Evolutionary conservation across 53 echinoderm and acorn worm species (phyloP).

Genomic region (Holothuria leucospilota): DNA sequence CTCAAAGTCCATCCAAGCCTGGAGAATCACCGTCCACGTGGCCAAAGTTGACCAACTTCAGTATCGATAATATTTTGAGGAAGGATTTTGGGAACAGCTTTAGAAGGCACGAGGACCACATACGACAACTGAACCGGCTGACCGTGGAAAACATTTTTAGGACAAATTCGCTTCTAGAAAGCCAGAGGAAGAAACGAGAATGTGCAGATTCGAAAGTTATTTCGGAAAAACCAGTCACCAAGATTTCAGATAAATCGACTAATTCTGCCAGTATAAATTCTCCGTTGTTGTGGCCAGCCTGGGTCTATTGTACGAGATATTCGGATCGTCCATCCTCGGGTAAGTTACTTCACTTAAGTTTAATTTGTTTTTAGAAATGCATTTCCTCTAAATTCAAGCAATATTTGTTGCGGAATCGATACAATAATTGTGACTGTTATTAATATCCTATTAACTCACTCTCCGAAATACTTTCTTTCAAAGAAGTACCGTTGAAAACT

Average conservation of each 20-base stretch:
- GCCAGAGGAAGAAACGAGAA: constrained; percentile 25
- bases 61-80: constrained; percentile 95
- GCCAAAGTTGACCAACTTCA: constrained; percentile 92
- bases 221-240: not conserved
- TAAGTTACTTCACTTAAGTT: constrained; percentile 42
- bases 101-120: constrained; percentile 35
- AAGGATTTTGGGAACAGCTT: constrained; percentile 28
- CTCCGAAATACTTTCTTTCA: too few relatives aligned
- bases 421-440: too few relatives aligned
- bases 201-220: not conserved
- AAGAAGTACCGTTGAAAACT: too few relatives aligned
- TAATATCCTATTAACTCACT: too few relatives aligned
- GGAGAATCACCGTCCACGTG: constrained; percentile 37
- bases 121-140: not conserved
- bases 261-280: not conserved
- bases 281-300: constrained; percentile 85
- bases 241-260: too few relatives aligned
- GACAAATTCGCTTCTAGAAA: constrained; percentile 7
- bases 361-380: too few relatives aligned
- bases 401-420: too few relatives aligned
- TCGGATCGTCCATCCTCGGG: constrained; percentile 97
- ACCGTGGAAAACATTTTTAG: constrained; percentile 29
- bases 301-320: constrained; percentile 98
- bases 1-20: not conserved
- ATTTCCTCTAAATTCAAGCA: too few relatives aligned